A percentile compares a stretch with the other conserved stretches of the same genome.
phyloP scores from a whole-genome alignment of 2,113 vertebrate species.

The Morone saxatilis region DNA sequence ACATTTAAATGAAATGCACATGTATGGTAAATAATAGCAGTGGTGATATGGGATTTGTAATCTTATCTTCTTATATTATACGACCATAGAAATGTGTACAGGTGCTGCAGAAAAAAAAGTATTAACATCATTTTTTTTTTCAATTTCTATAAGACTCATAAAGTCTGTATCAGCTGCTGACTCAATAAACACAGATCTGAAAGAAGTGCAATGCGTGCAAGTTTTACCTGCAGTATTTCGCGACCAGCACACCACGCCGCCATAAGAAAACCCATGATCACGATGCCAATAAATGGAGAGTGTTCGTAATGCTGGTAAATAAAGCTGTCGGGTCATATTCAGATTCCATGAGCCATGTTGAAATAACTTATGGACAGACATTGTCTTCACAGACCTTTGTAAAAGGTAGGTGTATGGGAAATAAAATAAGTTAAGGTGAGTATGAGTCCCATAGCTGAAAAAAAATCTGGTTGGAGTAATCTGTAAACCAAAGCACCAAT shows the following conservation, averaged over 20 bases:
- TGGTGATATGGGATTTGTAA: conserved; percentile 14
- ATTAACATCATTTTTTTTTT: conserved; percentile 24
- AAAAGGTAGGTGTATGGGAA: not conserved
- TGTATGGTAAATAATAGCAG: not conserved
- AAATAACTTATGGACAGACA: not conserved
- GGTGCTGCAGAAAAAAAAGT: conserved; percentile 19
- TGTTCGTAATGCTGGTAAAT: not conserved
- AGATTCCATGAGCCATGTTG: not conserved
- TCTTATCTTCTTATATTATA: conserved; percentile 13
- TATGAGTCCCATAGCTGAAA: not conserved
- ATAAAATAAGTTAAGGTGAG: not conserved
- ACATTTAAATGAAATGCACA: conserved; percentile 21
- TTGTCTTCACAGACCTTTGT: not conserved
- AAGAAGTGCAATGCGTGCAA: conserved; percentile 37
- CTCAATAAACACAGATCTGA: conserved; percentile 15
- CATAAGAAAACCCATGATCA: not conserved
- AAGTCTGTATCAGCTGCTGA: conserved; percentile 17
- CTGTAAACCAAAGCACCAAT: not conserved
- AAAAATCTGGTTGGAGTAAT: not conserved
- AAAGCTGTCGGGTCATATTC: not conserved
- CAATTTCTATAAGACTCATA: not conserved
- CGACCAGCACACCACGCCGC: not conserved
- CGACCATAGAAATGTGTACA: not conserved
- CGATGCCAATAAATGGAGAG: conserved; percentile 2
- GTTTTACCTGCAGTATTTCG: conserved; percentile 20